Conservation (phyloP, 2,797 vertebrate species). For the Pipistrellus pipistrellus region DNA sequence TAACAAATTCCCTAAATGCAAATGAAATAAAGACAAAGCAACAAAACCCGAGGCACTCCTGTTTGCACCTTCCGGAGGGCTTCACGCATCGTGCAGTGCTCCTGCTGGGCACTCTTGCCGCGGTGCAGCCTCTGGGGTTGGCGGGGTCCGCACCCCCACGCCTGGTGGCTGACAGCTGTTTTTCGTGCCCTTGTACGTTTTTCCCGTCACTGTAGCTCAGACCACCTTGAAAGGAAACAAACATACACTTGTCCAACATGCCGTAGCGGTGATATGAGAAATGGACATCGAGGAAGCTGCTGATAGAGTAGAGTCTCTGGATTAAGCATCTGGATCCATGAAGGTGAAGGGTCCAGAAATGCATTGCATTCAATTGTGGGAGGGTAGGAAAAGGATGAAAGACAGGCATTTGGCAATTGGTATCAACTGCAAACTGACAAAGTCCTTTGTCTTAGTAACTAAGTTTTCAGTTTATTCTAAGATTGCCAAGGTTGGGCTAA, state of each 20-base stretch:
- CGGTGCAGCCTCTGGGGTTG: conserved; percentile 86
- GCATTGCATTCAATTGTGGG: not conserved
- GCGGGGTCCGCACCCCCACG: conserved; percentile 83
- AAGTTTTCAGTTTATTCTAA: not conserved
- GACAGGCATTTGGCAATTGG: too few species aligned
- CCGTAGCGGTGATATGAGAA: not conserved
- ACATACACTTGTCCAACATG: not conserved
- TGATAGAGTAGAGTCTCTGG: not conserved
- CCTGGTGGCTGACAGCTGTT: conserved; percentile 90
- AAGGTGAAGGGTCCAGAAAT: not conserved
- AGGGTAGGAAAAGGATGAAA: not conserved
- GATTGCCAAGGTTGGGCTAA: not conserved
- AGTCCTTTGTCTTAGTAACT: not conserved
- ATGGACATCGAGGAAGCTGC: not conserved
- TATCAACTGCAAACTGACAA: not conserved
- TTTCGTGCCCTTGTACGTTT: conserved; percentile 91
- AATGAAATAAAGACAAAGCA: not conserved
- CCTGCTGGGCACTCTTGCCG: conserved; percentile 92
- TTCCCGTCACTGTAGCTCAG: conserved; percentile 90
- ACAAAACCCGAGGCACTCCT: conserved; percentile 85
- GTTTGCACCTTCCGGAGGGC: conserved; percentile 93
- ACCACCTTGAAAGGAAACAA: conserved; percentile 85
- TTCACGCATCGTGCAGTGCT: conserved; percentile 93
- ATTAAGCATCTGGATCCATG: not conserved
- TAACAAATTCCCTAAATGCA: not conserved